phyloP scores from a whole-genome alignment of 2,113 vertebrate genomes.

The Menura novaehollandiae region DNA sequence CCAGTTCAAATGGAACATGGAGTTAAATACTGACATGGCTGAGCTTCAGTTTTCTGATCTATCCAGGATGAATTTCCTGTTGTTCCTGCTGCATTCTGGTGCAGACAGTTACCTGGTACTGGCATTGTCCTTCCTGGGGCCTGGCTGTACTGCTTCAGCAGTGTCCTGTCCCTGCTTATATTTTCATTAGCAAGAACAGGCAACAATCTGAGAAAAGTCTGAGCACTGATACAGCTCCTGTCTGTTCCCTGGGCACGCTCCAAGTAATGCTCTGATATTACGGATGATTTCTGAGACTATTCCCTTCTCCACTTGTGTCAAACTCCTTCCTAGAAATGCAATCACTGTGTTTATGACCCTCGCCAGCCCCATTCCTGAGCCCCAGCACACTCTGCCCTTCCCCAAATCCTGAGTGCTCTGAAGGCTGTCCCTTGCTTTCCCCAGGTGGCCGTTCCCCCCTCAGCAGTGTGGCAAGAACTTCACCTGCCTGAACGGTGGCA shows the following conservation, averaged over 20 bases:
- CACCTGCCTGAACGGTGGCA: slow-evolving; percentile 78
- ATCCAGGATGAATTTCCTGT: not conserved
- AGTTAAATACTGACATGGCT: not conserved
- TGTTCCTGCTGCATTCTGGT: not conserved
- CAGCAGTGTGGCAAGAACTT: slow-evolving; percentile 77
- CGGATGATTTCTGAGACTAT: not conserved
- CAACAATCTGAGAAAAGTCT: not conserved
- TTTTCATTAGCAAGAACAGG: not conserved
- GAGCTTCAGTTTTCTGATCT: not conserved
- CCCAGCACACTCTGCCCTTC: not conserved
- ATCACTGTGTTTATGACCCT: not conserved
- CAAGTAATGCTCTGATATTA: not conserved
- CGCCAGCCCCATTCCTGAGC: accelerated
- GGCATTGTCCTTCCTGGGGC: not conserved
- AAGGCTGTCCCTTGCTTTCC: not conserved
- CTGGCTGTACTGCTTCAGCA: not conserved
- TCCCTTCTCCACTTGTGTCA: not conserved
- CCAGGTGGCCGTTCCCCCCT: slow-evolving; percentile 80
- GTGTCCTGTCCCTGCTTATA: not conserved
- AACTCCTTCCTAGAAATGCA: not conserved
- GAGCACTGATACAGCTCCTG: not conserved
- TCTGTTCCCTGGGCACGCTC: not conserved
- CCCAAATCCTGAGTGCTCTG: not conserved
- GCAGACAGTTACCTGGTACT: not conserved
- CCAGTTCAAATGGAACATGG: not conserved